A percentile compares a stretch with the other conserved stretches of the same genome.
These are phyloP conservation scores for Lithophane semibrunnea DNA, from an alignment of 2,888 invertebrate species.

Conservation along the genomic window DNA sequence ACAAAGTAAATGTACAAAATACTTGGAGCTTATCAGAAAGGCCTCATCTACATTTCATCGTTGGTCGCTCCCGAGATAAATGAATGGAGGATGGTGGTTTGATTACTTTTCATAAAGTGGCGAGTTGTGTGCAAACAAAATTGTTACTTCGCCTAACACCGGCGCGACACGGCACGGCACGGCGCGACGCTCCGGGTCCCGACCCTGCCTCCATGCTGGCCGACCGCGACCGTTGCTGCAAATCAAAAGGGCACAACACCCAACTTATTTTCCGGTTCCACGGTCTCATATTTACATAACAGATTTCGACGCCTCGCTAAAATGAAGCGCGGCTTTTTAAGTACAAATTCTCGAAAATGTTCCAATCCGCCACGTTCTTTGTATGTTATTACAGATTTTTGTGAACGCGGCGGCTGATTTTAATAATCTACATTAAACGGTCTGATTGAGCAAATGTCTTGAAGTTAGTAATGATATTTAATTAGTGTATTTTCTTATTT, in stretches of 20 bases:
- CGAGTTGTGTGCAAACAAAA: constrained; percentile 77
- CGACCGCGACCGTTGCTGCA: constrained; percentile 69
- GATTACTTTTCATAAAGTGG: constrained; percentile 86
- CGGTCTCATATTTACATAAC: constrained; percentile 80
- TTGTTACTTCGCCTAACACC: constrained; percentile 72
- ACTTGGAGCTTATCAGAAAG: constrained; percentile 80
- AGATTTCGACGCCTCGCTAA: constrained; percentile 69
- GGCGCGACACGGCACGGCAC: background rate
- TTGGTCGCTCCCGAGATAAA: constrained; percentile 79
- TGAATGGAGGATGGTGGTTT: constrained; percentile 79
- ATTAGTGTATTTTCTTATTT: constrained; percentile 14
- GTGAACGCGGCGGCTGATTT: constrained; percentile 38
- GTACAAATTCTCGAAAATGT: constrained; percentile 64
- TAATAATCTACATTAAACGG: constrained; percentile 42
- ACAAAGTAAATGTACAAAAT: constrained; percentile 80
- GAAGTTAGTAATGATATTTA: constrained; percentile 19
- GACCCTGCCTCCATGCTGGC: constrained; percentile 59
- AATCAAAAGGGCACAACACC: constrained; percentile 75
- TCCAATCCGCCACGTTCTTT: constrained; percentile 38
- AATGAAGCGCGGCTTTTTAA: constrained; percentile 68
- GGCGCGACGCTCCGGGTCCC: constrained; percentile 40
- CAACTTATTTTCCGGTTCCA: constrained; percentile 82
- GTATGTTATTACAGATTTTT: constrained; percentile 51
- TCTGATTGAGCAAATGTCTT: constrained; percentile 31
- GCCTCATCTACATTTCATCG: constrained; percentile 85